These are phyloP conservation scores for Andinoacara biseriatus DNA, from an alignment of 2,113 vertebrate species.

Conservation along the genomic window DNA sequence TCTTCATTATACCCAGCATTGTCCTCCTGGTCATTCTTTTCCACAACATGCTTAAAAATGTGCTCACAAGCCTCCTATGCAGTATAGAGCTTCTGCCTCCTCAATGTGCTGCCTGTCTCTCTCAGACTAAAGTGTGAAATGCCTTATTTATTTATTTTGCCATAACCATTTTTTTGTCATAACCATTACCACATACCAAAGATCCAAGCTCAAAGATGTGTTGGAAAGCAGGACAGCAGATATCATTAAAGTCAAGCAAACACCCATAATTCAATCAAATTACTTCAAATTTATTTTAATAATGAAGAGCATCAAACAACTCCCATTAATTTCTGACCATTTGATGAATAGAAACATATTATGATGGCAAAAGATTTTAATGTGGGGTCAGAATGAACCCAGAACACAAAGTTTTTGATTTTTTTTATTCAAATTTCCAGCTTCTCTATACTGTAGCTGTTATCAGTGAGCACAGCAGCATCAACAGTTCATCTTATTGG, in stretches of 20 bases:
- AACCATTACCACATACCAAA: not conserved
- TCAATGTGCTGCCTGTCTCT: too few species aligned
- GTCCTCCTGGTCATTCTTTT: not conserved
- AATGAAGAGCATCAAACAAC: not conserved
- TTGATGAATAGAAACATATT: not conserved
- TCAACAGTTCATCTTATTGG: too few species aligned
- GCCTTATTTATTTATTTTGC: too few species aligned
- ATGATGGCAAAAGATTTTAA: too few species aligned
- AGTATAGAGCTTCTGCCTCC: too few species aligned
- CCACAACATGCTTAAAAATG: not conserved
- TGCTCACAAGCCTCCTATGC: not conserved
- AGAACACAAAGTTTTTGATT: too few species aligned
- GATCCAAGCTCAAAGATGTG: not conserved
- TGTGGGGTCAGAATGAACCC: too few species aligned
- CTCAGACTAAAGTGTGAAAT: too few species aligned
- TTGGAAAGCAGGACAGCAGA: not conserved
- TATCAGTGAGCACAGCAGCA: too few species aligned
- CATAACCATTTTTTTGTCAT: not conserved
- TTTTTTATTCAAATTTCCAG: too few species aligned
- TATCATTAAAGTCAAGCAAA: not conserved
- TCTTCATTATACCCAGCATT: too few species aligned
- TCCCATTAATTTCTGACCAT: not conserved
- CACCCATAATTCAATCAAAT: not conserved
- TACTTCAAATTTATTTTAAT: constrained; percentile 1
- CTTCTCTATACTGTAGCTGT: too few species aligned